phyloP scores from a whole-genome alignment of 2,113 vertebrate genomes.

The Mastomys natalensis region DNA sequence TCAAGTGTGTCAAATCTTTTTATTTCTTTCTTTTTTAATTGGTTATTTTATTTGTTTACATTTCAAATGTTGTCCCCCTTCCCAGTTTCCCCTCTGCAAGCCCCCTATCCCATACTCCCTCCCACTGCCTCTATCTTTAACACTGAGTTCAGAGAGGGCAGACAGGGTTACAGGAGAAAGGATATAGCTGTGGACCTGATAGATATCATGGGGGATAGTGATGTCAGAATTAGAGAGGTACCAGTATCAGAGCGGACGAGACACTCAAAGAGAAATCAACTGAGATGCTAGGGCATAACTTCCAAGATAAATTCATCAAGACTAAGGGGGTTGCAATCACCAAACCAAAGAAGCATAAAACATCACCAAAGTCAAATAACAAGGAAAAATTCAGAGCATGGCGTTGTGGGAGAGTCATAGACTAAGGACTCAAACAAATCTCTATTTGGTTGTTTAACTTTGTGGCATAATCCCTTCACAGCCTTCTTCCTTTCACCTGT shows the following conservation, averaged over 20 bases:
- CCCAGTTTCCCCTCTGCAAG: too few species aligned
- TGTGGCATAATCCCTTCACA: neutral
- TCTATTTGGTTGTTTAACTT: neutral
- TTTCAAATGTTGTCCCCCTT: too few species aligned
- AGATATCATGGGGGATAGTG: neutral
- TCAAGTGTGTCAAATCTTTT: too few species aligned
- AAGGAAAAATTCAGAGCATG: neutral
- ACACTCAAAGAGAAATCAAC: neutral
- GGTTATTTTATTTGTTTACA: too few species aligned
- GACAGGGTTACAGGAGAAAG: neutral
- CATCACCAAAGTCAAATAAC: neutral
- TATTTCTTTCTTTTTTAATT: too few species aligned
- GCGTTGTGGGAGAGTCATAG: neutral
- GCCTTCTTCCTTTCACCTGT: slow-evolving; percentile 1
- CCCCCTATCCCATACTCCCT: too few species aligned
- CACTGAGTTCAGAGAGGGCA: neutral
- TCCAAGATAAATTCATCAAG: neutral
- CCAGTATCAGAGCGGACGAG: neutral
- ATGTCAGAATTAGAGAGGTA: neutral
- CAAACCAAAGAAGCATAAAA: neutral
- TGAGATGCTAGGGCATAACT: neutral
- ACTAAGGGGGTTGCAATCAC: neutral
- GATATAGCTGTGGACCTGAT: neutral
- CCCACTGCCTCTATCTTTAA: neutral
- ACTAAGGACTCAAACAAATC: neutral